Percentiles rank a stretch among this genome's conserved stretches.
phyloP scores from a whole-genome alignment of 1,140 invertebrate genomes.

The Mamestra configurata region DNA sequence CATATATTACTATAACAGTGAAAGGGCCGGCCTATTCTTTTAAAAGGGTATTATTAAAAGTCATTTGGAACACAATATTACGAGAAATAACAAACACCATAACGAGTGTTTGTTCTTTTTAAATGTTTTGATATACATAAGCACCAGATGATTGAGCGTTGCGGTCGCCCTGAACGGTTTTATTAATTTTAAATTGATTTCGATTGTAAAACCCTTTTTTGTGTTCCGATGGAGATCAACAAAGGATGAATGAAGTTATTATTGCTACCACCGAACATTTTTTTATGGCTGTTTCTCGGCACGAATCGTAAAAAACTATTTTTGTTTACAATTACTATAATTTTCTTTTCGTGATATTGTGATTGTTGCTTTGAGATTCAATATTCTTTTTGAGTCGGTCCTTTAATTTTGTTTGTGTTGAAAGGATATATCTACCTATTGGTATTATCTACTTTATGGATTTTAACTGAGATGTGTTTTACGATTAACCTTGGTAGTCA shows the following conservation, averaged over 20 bases:
- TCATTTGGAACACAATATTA: conserved; percentile 58
- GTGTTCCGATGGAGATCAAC: conserved; percentile 45
- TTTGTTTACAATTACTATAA: conserved; percentile 45
- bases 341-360: conserved; percentile 34
- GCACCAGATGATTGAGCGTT: conserved; percentile 60
- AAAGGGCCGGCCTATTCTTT: conserved; percentile 58
- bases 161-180: conserved; percentile 53
- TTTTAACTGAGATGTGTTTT: no score
- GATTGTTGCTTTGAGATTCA: conserved; percentile 26
- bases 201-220: conserved; percentile 58
- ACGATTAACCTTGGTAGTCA: no score
- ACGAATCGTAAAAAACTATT: conserved; percentile 46
- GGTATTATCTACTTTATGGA: no score
- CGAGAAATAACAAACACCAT: conserved; percentile 59
- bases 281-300: conserved; percentile 39
- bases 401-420: not conserved
- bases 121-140: conserved; percentile 56
- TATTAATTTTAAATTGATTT: conserved; percentile 64
- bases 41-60: conserved; percentile 68
- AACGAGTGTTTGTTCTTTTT: conserved; percentile 59
- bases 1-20: conserved; percentile 57
- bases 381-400: conserved; percentile 1
- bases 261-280: conserved; percentile 47
- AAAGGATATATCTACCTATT: not conserved
- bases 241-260: conserved; percentile 61